Evolutionary conservation across 1,140 invertebrate genomes (phyloP).

Genomic region (Drosophila navojoa): DNA sequence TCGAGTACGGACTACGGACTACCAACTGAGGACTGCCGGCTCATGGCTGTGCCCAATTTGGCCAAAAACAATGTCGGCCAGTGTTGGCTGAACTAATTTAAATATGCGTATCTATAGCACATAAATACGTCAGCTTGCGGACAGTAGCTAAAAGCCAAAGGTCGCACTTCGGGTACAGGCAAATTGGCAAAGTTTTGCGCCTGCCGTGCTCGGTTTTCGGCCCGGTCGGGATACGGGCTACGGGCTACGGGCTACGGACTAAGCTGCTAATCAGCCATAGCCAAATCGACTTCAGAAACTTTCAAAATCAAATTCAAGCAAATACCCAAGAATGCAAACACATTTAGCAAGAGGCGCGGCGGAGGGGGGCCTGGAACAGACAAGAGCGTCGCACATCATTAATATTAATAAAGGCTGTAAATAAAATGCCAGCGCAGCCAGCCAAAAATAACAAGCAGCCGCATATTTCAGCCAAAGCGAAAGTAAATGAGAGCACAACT

Average conservation of each 20-base stretch:
- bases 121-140: constrained; percentile 2
- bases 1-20: not conserved
- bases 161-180: constrained; percentile 1
- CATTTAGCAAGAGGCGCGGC: constrained; percentile 53
- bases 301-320: constrained; percentile 11
- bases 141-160: constrained; percentile 18
- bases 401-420: constrained; percentile 77
- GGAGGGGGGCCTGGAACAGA: constrained; percentile 28
- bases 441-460: constrained; percentile 62
- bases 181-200: constrained; percentile 22
- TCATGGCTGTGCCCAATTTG: constrained; percentile 19
- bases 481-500: constrained; percentile 52
- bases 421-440: constrained; percentile 57
- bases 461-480: constrained; percentile 34
- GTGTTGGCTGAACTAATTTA: constrained; percentile 6
- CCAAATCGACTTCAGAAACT: not conserved
- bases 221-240: not conserved
- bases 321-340: constrained; percentile 31
- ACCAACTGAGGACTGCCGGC: no score
- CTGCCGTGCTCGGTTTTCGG: not conserved
- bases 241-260: not conserved
- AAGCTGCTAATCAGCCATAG: constrained; percentile 21
- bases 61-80: constrained; percentile 22
- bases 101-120: constrained; percentile 3
- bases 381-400: constrained; percentile 65